A percentile compares a stretch with the other conserved stretches of the same genome.
These are phyloP conservation scores for Psephotus haematonotus DNA, from an alignment of 2,113 vertebrate genomes.

Conservation along the genomic window DNA sequence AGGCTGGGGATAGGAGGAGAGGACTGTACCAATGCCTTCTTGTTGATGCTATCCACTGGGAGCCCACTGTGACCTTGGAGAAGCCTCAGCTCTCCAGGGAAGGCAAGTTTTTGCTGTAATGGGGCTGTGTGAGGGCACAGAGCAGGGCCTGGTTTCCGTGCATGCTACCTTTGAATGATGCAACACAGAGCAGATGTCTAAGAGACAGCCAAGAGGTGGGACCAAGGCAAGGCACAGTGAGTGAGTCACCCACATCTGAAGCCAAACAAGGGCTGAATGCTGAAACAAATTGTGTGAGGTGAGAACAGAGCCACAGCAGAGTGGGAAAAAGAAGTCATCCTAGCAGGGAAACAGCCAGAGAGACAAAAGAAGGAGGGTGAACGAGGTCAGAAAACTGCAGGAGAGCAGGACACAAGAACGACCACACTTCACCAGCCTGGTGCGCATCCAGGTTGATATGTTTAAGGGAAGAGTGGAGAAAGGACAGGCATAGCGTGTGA, in stretches of 20 bases:
- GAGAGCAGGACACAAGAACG: background rate
- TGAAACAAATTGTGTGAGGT: background rate
- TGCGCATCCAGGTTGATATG: background rate
- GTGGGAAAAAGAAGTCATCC: background rate
- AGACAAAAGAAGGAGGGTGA: background rate
- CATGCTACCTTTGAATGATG: background rate
- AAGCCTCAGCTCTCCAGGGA: background rate
- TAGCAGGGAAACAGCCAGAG: background rate
- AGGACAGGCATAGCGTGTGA: background rate
- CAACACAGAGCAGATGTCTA: constrained; percentile 23
- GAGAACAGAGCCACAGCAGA: background rate
- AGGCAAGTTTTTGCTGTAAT: background rate
- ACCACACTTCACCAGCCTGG: background rate
- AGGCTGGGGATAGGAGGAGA: background rate
- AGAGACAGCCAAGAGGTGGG: constrained; percentile 35
- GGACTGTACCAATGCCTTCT: background rate
- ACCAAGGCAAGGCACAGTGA: background rate
- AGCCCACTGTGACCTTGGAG: background rate
- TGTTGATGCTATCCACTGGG: background rate
- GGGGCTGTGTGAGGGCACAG: background rate
- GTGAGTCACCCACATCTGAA: constrained; percentile 27
- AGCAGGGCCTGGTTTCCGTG: background rate
- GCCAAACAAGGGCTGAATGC: background rate
- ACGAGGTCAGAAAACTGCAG: background rate
- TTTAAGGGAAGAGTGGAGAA: background rate